Conservation (phyloP, 2,113 vertebrate species). For the Edolisoma coerulescens region DNA sequence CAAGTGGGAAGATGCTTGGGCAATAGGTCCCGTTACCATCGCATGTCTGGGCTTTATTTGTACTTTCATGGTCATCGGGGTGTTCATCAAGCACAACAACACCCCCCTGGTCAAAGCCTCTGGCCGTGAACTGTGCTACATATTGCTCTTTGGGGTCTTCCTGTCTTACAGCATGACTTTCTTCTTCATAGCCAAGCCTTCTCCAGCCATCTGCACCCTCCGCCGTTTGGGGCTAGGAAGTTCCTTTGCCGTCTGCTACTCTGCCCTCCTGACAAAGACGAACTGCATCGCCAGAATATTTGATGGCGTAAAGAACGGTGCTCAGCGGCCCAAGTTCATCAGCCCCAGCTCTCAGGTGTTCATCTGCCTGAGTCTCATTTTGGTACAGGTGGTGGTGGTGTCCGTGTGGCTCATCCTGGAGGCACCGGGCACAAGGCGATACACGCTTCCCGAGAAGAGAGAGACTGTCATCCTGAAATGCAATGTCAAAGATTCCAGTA, state of each 20-base stretch:
- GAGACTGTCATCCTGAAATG: conserved; percentile 97
- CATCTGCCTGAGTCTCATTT: conserved; percentile 94
- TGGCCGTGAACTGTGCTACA: conserved; percentile 94
- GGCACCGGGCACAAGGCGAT: conserved; percentile 87
- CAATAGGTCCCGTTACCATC: conserved; percentile 94
- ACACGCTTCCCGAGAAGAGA: conserved; percentile 91
- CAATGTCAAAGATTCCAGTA: conserved; percentile 95
- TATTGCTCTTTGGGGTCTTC: conserved; percentile 91
- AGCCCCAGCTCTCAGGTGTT: conserved; percentile 97
- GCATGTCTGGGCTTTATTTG: conserved; percentile 93
- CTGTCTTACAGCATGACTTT: conserved; percentile 97
- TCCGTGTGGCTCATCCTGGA: conserved; percentile 95
- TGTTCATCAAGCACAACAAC: conserved; percentile 93
- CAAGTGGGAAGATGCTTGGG: conserved; percentile 98
- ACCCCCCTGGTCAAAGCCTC: conserved; percentile 97
- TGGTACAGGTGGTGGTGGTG: conserved; percentile 92
- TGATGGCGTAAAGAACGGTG: conserved; percentile 90
- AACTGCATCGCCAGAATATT: conserved; percentile 98
- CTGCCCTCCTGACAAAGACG: conserved; percentile 96
- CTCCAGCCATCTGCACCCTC: conserved; percentile 89
- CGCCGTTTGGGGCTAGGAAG: conserved; percentile 91
- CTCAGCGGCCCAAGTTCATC: conserved; percentile 93
- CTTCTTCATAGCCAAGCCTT: conserved; percentile 96
- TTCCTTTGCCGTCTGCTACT: conserved; percentile 96
- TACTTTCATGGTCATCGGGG: conserved; percentile 87